Percentiles rank a stretch among this genome's conserved stretches.
Evolutionary conservation across 2,113 vertebrate species (phyloP).

Genomic region (Sceloporus undulatus): DNA sequence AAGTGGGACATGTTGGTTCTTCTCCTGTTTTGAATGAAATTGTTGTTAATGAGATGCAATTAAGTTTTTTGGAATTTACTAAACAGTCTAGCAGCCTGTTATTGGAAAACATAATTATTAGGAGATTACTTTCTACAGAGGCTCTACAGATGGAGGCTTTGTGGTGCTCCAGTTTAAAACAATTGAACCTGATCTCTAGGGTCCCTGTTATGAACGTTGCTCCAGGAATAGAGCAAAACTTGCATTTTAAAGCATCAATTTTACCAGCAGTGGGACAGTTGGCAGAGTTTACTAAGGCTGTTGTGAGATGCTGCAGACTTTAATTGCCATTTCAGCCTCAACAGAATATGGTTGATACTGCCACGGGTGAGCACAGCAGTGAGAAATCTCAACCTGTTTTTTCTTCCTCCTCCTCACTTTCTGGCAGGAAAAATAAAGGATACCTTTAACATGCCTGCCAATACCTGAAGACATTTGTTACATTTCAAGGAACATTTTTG

Average conservation of each 20-base stretch:
- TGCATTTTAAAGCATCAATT: conserved; percentile 62
- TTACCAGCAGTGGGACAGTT: conserved; percentile 59
- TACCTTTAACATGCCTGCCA: conserved; percentile 47
- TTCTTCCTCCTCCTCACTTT: conserved; percentile 44
- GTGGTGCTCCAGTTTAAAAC: conserved; percentile 65
- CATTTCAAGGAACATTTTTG: conserved; percentile 57
- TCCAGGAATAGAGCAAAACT: conserved; percentile 55
- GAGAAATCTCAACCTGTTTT: conserved; percentile 60
- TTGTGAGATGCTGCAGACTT: conserved; percentile 60
- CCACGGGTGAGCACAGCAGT: conserved; percentile 55
- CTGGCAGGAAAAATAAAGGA: conserved; percentile 65
- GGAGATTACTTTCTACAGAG: conserved; percentile 53
- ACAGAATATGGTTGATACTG: conserved; percentile 69
- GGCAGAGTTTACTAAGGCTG: conserved; percentile 63
- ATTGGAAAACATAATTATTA: conserved; percentile 67
- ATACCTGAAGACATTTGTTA: conserved; percentile 56
- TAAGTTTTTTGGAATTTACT: conserved; percentile 49
- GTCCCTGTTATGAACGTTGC: conserved; percentile 53
- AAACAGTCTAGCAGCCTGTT: conserved; percentile 56
- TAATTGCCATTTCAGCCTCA: conserved; percentile 65
- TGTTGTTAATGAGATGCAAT: conserved; percentile 58
- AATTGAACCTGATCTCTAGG: conserved; percentile 70
- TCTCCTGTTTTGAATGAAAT: conserved; percentile 4
- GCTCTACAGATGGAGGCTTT: conserved; percentile 69
- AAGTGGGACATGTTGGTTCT: conserved; percentile 25